Base-by-base conservation (phyloP, 2,888 invertebrate species). In the Tortrix viridana region DNA sequence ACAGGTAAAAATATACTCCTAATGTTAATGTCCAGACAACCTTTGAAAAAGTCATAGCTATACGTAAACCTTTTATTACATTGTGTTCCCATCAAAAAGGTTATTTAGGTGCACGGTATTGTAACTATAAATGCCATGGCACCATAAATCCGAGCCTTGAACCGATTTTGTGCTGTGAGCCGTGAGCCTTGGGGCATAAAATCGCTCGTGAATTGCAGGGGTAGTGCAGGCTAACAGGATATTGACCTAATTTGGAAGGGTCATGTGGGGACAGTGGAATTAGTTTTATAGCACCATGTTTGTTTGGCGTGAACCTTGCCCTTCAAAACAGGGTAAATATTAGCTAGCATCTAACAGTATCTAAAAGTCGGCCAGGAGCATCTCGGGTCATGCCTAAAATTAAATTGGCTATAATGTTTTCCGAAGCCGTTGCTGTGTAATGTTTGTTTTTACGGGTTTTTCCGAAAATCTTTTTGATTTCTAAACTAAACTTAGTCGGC, bases 101-200 rank as follows among this genome's bases (percentile, higher is more conserved):
- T 70, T 71, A 69, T 68, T 70, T 69, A 67, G 72, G 70, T 71
- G 69, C 71, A 65, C 63, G 66, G 59, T 71, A 77, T 84, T 84
- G 83, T 83, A 76, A 76, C 77, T 76, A 77, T 84, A 89, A 89
- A 89, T 88, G 90, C 76, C 89, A 80, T 80, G 87, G 77, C 86
- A 81, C 79, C 84, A 84, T 88, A 86, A 89, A 86, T 81, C 82
- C 77, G 73, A 71, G 72, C 80, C 82, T 77, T 82, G 85, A 80
- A 81, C 75, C 77, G 79, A 81, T 80, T 53, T 53, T 22, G 81
- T 79, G 81, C 52, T 46, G 79, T 83, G 12, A 3, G 12, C 32
- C 41, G 41, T 41, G 73, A 71, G 69, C 74, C 73, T 73, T 69
- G 69, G 62, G 69, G 69, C 71, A 75, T 74, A 73, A 75, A 71